phyloP scores from a whole-genome alignment of 2,113 vertebrate genomes.

The Australoheros scitulus region DNA sequence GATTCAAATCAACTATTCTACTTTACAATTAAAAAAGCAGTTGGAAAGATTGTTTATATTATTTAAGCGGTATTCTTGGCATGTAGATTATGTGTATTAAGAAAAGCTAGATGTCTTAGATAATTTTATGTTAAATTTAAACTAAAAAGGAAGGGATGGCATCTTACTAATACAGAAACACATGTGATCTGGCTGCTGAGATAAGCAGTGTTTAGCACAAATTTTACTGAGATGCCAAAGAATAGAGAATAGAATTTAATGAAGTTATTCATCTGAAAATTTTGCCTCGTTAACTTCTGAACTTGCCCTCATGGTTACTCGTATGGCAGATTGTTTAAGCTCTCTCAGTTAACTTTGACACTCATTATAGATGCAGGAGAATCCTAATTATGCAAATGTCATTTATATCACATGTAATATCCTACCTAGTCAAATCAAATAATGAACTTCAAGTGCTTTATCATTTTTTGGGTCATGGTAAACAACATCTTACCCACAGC shows the following conservation, averaged over 20 bases:
- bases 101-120: neutral
- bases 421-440: constrained; percentile 12
- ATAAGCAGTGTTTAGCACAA: neutral
- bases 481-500: constrained; percentile 88
- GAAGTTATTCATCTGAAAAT: neutral
- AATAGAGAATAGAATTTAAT: neutral
- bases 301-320: neutral
- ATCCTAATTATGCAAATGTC: neutral
- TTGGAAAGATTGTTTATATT: neutral
- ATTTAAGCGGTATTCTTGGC: neutral
- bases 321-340: neutral
- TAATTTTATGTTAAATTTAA: neutral
- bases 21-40: neutral
- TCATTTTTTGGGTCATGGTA: neutral
- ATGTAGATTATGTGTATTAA: neutral
- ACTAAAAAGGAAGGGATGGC: neutral
- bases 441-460: neutral
- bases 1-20: constrained; percentile 9
- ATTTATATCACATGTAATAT: constrained; percentile 5
- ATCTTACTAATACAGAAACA: constrained; percentile 1
- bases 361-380: neutral
- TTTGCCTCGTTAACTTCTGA: neutral
- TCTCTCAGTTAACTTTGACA: neutral
- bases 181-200: neutral
- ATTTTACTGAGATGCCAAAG: neutral